Evolutionary conservation across 2,888 invertebrate species (phyloP), one percentile per base, ranked within the genome.

Genomic region (Hydrotaea diabolus): DNA sequence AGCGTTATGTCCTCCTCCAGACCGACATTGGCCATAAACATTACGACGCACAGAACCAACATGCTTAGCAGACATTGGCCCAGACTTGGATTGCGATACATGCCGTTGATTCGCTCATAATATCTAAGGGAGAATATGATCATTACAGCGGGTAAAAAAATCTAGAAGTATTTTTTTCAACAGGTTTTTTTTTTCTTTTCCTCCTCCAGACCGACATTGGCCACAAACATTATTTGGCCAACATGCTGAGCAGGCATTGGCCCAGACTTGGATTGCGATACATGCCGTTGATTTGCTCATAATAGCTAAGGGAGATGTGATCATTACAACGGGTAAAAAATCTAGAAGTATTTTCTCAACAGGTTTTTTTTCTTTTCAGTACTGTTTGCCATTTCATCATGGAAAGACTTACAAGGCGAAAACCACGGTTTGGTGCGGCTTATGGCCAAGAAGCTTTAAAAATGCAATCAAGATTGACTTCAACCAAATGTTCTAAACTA

Each of bases 171-270:
- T n/a, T n/a, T n/a, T n/a, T n/a, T n/a, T n/a, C n/a, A n/a, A n/a
- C n/a, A n/a, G n/a, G n/a, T n/a, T n/a, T n/a, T n/a, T n/a, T n/a
- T n/a, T n/a, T n/a, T n/a, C n/a, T n/a, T n/a, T n/a, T 85, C 79
- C 73, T 82, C 57, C 15, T 86, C 86, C 77, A 87, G 72, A 0
- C 86, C 85, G 39, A 87, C 55, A 59, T 75, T 80, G 21, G 76
- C 82, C 77, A 86, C 83, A 74, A 87, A 86, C 85, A 87, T 86
- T 17, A 87, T 79, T 5, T 85, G 76, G 15, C 80, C 13, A 85
- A 57, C 62, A 87, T 80, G 39, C 87, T 87, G 0, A 85, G 36
- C 2, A 86, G 23, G 9, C 86, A 86, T 43, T 87, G 86, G 0
- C 77, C 66, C 11, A 87, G 73, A 31, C 83, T 85, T 3, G 85